A percentile compares a stretch with the other conserved stretches of the same genome.
Evolutionary conservation across 2,888 invertebrate species (phyloP).

Genomic region (Mylabris sibirica): DNA sequence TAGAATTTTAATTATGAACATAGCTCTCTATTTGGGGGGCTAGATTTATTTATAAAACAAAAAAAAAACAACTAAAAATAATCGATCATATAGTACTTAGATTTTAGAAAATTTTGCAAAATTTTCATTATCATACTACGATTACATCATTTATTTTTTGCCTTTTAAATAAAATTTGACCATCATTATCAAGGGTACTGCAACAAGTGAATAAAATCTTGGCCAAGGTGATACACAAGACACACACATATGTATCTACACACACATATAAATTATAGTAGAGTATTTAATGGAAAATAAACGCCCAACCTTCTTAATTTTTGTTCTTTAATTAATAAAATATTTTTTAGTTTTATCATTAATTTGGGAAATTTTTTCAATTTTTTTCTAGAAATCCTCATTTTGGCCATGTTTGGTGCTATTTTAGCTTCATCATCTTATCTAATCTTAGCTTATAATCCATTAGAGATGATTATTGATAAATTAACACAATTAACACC

Average conservation of each 20-base stretch:
- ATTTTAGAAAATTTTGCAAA: not conserved
- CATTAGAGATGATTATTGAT: constrained; percentile 49
- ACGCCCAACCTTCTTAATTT: constrained; percentile 10
- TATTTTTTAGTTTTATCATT: no score
- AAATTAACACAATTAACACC: constrained; percentile 53
- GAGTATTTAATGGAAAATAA: constrained; percentile 10
- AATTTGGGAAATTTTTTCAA: not conserved
- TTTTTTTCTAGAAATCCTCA: constrained; percentile 50
- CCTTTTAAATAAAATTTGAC: constrained; percentile 20
- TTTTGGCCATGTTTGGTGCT: constrained; percentile 53
- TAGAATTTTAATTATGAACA: no score
- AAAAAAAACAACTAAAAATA: no score
- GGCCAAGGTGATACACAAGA: constrained; percentile 32
- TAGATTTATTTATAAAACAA: no score
- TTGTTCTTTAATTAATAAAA: no score
- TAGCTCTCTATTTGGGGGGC: no score
- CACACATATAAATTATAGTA: no score
- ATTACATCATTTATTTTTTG: constrained; percentile 13
- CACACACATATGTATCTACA: no score
- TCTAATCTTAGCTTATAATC: constrained; percentile 54
- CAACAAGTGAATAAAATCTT: constrained; percentile 23
- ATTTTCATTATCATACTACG: not conserved
- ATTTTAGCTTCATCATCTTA: constrained; percentile 53
- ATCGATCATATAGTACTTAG: no score
- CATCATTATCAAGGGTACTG: constrained; percentile 29